These are phyloP conservation scores for Trichacis sp. DNA, from an alignment of 2,888 invertebrate species.

Conservation along the genomic window DNA sequence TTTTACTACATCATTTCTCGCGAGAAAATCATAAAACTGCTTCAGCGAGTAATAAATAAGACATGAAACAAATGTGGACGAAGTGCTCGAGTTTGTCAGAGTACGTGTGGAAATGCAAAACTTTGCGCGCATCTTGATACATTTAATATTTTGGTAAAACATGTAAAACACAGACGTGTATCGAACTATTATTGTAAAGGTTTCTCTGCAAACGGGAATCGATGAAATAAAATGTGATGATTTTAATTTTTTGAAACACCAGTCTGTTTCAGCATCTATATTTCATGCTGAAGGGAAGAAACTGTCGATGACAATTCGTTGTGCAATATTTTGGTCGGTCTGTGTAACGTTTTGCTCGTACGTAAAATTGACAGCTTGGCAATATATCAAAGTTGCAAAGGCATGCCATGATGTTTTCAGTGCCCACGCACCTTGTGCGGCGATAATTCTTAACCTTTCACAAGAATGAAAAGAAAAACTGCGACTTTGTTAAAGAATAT, in stretches of 20 bases:
- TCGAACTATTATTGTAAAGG: too few species aligned
- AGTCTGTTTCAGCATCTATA: background rate
- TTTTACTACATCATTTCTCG: background rate
- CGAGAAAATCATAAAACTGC: conserved; percentile 57
- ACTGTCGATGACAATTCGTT: background rate
- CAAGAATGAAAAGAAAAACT: background rate
- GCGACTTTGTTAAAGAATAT: too few species aligned
- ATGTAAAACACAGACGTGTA: too few species aligned
- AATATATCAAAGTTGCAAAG: background rate
- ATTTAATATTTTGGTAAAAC: background rate
- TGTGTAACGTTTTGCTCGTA: background rate
- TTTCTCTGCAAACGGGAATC: background rate
- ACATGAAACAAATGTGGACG: conserved; percentile 44
- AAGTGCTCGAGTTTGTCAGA: background rate
- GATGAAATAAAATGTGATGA: too few species aligned
- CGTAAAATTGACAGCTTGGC: background rate
- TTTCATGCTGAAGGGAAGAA: background rate
- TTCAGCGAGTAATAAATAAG: conserved; percentile 63
- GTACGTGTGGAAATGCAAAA: background rate
- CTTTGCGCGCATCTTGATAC: background rate
- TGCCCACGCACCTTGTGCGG: background rate
- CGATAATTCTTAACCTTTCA: background rate
- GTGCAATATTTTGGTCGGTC: background rate
- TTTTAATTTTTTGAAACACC: background rate
- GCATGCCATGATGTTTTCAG: background rate